Percentiles rank a stretch among this genome's conserved stretches.
Conservation (phyloP, 2,113 vertebrate genomes). For the Scolopax mira region DNA sequence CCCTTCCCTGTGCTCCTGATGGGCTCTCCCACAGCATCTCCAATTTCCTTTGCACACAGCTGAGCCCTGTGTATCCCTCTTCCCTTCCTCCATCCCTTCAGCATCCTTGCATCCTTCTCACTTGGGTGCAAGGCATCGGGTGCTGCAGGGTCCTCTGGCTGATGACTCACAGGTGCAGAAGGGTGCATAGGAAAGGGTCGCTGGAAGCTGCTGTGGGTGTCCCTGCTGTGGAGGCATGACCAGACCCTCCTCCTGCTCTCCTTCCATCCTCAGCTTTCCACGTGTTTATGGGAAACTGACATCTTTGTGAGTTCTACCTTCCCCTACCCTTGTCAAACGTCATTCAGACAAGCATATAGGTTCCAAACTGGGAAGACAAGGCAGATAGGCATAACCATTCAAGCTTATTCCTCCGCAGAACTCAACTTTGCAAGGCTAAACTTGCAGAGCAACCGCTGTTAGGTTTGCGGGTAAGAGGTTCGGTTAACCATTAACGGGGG, state of each 20-base stretch:
- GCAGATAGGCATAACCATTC: background rate
- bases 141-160: background rate
- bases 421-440: conserved; percentile 26
- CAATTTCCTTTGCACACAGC: background rate
- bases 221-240: background rate
- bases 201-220: background rate
- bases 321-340: background rate
- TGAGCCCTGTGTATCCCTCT: background rate
- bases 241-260: background rate
- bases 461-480: background rate
- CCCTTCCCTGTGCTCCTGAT: background rate
- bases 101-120: background rate
- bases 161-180: background rate
- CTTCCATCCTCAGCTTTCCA: background rate
- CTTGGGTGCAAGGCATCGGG: background rate
- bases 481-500: conserved; percentile 39
- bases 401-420: background rate
- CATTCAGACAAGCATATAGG: background rate
- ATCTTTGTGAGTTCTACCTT: background rate
- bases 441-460: conserved; percentile 16
- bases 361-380: background rate
- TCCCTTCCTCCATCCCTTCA: background rate
- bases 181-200: background rate
- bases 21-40: background rate
- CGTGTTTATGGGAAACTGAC: background rate